phyloP scores from a whole-genome alignment of 2,113 vertebrate species.

The Euleptes europaea region DNA sequence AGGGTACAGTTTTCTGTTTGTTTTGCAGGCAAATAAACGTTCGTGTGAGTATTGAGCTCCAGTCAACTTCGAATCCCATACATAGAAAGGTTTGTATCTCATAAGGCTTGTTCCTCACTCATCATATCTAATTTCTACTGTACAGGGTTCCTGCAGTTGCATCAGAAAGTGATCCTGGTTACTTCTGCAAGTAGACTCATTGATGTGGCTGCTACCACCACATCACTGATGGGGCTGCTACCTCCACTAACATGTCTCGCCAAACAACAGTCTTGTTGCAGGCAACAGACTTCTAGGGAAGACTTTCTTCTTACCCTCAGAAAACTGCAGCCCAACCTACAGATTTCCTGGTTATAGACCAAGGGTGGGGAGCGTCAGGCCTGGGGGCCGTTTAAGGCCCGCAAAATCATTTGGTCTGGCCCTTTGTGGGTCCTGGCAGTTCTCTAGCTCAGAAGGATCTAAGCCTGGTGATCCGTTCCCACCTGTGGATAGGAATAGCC shows the following conservation, averaged over 20 bases:
- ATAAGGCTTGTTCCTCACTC: slow-evolving; percentile 76
- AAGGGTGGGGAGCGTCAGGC: no score
- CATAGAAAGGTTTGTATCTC: slow-evolving; percentile 85
- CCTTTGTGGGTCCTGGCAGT: no score
- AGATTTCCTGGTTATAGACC: neutral
- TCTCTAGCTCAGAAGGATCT: no score
- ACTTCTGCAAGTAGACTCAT: neutral
- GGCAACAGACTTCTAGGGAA: neutral
- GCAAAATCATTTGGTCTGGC: no score
- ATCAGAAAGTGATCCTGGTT: neutral
- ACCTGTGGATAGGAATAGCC: no score
- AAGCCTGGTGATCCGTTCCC: no score
- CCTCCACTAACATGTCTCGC: neutral
- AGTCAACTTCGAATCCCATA: slow-evolving; percentile 80
- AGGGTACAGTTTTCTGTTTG: slow-evolving; percentile 31
- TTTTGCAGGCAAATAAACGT: slow-evolving; percentile 80
- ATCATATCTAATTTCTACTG: neutral
- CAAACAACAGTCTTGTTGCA: neutral
- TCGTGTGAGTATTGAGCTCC: slow-evolving; percentile 86
- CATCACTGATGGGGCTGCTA: no score
- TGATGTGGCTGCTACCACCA: neutral
- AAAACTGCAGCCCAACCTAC: neutral
- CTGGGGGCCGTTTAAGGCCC: no score
- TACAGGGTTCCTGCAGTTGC: neutral
- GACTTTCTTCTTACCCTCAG: neutral